Base-by-base conservation (phyloP, 1,140 invertebrate species). In the Drosophila equinoxialis region DNA sequence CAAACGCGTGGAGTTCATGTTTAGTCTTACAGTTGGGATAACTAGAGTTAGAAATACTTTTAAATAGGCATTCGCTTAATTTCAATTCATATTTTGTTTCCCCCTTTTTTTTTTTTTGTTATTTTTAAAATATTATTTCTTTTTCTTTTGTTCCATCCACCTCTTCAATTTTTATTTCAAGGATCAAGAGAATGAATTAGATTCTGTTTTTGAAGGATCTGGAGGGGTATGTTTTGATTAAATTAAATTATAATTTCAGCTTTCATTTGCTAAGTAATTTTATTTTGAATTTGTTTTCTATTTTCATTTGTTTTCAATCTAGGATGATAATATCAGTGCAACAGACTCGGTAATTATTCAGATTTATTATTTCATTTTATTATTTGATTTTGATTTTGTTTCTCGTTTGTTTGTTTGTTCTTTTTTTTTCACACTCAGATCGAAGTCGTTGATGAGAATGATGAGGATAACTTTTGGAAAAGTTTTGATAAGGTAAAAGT, bases 131-230 rank as follows among this genome's bases (percentile, higher is more conserved):
- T 37, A 37, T 37, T 11, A 0, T 39, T 39, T 39, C 10, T 13
- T 39, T 11, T 11, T 39, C 37, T 3, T 39, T 11, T 1, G 0
- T 39, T 39, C 3, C 13, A 26, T 2, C 23, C 23, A 26, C 23
- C 23, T 26, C 23, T 13, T 39, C 3, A 13, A 39, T 39, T 39
- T 39, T 13, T 37, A 10, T 37, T 70, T 60, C 1, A 80, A 83
- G 81, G 81, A 81, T 64, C 39, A 60, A 39, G 82, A 81, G 20
- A 74, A 67, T 37, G 14, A 68, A 1, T 2, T 35, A 33, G 35
- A 57, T 51, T 51, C 45, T 1, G 6, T 11, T 51, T 51, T 51
- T 14, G 72, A 74, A 17, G 74, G 60, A 54, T 76, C 74, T 69
- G 74, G 74, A 20, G 59, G 37, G 73, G 74, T 76, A 76, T 60